Evolutionary conservation across 2,113 vertebrate genomes (phyloP).

Genomic region (Crocuta crocuta): DNA sequence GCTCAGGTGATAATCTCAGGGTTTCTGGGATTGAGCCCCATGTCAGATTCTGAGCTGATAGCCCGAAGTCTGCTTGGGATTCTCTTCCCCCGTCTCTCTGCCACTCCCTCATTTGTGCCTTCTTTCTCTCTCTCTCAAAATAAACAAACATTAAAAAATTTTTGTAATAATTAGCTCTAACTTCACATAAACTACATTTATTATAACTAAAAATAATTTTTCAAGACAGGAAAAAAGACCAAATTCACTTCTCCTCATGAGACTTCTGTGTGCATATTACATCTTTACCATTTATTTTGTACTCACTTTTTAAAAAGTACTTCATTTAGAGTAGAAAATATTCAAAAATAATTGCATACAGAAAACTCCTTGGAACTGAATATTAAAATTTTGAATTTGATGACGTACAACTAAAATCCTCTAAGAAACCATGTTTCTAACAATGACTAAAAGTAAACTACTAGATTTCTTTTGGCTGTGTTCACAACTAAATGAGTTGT

Average conservation of each 20-base stretch:
- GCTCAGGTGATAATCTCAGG: no score
- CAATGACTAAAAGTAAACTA: background rate
- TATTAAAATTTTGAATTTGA: background rate
- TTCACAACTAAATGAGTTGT: background rate
- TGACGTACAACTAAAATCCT: background rate
- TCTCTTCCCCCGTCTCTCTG: no score
- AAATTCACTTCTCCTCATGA: background rate
- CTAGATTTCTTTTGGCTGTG: background rate
- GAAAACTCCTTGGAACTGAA: background rate
- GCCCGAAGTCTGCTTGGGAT: no score
- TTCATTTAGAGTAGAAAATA: background rate
- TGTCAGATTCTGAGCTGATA: no score
- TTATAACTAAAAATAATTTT: conserved; percentile 44
- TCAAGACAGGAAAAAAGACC: background rate
- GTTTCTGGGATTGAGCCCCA: no score
- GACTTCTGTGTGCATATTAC: background rate
- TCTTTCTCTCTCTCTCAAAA: no score
- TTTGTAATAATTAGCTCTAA: no score
- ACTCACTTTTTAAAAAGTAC: background rate
- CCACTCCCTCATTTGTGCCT: no score
- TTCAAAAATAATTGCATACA: background rate
- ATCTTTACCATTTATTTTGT: background rate
- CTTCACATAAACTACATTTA: background rate
- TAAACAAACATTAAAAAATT: no score
- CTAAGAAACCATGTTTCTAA: background rate